These are phyloP conservation scores for Apaloderma vittatum DNA, from an alignment of 2,113 vertebrate genomes.

Conservation along the genomic window DNA sequence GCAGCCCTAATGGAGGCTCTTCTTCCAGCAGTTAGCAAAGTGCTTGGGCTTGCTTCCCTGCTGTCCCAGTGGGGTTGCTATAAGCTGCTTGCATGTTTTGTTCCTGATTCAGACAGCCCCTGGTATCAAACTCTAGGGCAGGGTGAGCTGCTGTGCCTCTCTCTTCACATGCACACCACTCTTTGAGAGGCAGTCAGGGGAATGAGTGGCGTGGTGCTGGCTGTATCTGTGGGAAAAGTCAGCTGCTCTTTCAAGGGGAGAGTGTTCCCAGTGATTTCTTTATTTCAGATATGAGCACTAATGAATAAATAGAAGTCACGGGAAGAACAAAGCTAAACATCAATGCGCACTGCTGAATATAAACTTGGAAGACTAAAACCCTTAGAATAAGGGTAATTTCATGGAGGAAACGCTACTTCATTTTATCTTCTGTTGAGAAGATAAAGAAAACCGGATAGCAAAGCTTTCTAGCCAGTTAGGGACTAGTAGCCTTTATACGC, in stretches of 20 bases:
- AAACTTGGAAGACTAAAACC: background rate
- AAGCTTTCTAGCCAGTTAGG: background rate
- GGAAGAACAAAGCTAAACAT: background rate
- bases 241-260: background rate
- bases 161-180: accelerated
- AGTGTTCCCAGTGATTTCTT: background rate
- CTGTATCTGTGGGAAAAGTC: background rate
- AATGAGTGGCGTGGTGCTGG: background rate
- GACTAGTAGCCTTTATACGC: background rate
- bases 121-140: background rate
- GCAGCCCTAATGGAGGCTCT: background rate
- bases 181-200: background rate
- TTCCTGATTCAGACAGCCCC: background rate
- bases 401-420: background rate
- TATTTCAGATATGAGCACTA: background rate
- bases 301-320: background rate
- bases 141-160: background rate
- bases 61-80: background rate
- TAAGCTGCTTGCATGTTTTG: background rate
- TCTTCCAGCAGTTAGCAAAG: background rate
- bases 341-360: background rate
- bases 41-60: background rate
- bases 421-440: background rate
- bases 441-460: background rate
- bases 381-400: background rate